A percentile compares a stretch with the other conserved stretches of the same genome.
Conservation (phyloP, 2,888 invertebrate species). For the Amphipyra berbera region DNA sequence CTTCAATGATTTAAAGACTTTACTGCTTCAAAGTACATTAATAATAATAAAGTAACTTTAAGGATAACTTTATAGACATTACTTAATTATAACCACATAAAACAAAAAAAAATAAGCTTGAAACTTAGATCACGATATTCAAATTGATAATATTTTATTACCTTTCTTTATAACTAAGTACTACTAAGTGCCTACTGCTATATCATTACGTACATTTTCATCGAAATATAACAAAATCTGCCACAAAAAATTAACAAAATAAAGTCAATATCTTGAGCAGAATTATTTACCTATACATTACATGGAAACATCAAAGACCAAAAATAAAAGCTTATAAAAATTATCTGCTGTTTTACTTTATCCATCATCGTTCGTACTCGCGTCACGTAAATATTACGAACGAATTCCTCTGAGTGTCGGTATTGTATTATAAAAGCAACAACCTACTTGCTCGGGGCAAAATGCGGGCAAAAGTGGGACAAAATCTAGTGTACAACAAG, state of each 20-base stretch:
- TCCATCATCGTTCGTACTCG: conserved; percentile 44
- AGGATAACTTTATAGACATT: not conserved
- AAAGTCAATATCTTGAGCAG: conserved; percentile 22
- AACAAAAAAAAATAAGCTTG: no score
- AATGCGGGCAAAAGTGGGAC: conserved; percentile 38
- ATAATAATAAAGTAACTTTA: not conserved
- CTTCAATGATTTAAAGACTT: not conserved
- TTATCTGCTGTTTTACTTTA: conserved; percentile 48
- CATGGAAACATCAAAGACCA: conserved; percentile 41
- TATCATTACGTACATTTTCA: no score
- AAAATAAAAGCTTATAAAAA: conserved; percentile 44
- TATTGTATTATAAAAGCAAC: conserved; percentile 53
- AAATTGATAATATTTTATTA: no score
- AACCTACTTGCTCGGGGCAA: conserved; percentile 34
- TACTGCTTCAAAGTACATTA: conserved; percentile 6
- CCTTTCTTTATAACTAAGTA: no score
- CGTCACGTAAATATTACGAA: conserved; percentile 49
- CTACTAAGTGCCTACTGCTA: no score
- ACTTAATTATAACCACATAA: no score
- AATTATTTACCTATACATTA: conserved; percentile 37
- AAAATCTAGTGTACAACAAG: conserved; percentile 48
- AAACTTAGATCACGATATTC: no score
- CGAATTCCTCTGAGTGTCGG: conserved; percentile 47
- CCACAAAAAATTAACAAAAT: conserved; percentile 13
- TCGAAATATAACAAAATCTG: conserved; percentile 10